phyloP scores from a whole-genome alignment of 2,888 invertebrate genomes.

The Cryptosula pallasiana region DNA sequence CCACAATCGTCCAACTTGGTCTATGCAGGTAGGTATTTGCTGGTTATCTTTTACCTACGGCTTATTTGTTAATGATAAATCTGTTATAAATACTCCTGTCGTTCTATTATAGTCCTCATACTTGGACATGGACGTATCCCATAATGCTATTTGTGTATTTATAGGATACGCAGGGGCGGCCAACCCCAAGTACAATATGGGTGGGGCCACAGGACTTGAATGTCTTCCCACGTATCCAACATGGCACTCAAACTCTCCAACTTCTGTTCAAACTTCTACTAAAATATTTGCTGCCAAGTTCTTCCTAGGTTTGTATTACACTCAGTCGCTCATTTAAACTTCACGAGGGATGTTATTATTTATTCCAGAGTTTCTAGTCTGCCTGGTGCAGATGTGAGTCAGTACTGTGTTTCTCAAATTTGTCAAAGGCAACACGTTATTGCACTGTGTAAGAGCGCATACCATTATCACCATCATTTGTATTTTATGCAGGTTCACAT shows the following conservation, averaged over 20 bases:
- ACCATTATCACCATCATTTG: too few relatives aligned
- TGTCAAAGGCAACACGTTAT: too few relatives aligned
- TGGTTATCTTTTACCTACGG: neutral
- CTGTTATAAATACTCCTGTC: too few relatives aligned
- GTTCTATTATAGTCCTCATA: neutral
- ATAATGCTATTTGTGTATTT: neutral
- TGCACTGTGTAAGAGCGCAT: too few relatives aligned
- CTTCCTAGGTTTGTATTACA: neutral
- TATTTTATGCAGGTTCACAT: too few relatives aligned
- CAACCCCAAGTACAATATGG: neutral
- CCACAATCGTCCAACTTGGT: neutral
- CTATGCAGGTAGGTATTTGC: neutral
- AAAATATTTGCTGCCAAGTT: neutral
- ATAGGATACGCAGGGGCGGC: neutral
- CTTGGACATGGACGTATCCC: neutral
- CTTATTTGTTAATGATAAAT: too few relatives aligned
- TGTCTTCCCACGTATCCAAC: neutral
- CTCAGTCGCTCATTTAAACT: too few relatives aligned
- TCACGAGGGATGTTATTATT: too few relatives aligned
- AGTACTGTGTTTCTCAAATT: neutral
- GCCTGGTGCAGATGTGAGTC: too few relatives aligned
- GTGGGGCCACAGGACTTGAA: neutral
- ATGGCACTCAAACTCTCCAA: neutral
- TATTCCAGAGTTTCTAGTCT: too few relatives aligned
- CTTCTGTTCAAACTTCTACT: neutral